These are phyloP conservation scores for Drosophila anceps DNA, from an alignment of 2,888 invertebrate genomes.

Conservation along the genomic window DNA sequence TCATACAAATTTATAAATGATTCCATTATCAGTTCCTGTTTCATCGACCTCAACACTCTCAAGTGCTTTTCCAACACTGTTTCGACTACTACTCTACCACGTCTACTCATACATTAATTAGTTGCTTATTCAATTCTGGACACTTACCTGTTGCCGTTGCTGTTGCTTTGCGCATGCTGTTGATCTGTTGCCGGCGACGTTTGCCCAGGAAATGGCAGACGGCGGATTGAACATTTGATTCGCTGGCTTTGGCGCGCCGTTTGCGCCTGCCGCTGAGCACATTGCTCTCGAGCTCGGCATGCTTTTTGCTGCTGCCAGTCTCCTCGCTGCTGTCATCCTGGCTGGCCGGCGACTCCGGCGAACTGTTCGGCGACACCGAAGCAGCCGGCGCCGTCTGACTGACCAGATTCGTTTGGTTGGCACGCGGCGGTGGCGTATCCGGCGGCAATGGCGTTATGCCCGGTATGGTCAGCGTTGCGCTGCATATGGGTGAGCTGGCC, in stretches of 20 bases:
- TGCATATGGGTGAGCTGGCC: not conserved
- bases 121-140: too few relatives aligned
- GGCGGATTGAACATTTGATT: slow-evolving; percentile 74
- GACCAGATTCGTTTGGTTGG: slow-evolving; percentile 12
- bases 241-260: slow-evolving; percentile 85
- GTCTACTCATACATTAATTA: not conserved
- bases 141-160: slow-evolving; percentile 54
- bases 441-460: slow-evolving; percentile 45
- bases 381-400: slow-evolving; percentile 9
- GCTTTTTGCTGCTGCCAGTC: slow-evolving; percentile 79
- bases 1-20: too few relatives aligned
- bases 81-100: not conserved
- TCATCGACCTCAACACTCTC: not conserved
- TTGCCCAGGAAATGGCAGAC: slow-evolving; percentile 76
- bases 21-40: too few relatives aligned
- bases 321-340: slow-evolving; percentile 85
- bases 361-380: slow-evolving; percentile 73
- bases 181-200: slow-evolving; percentile 76
- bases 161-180: slow-evolving; percentile 72
- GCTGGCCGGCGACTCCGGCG: slow-evolving; percentile 83
- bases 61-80: not conserved
- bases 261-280: slow-evolving; percentile 77
- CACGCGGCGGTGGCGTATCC: slow-evolving; percentile 31
- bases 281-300: slow-evolving; percentile 77
- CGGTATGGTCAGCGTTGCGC: slow-evolving; percentile 22